Conservation (phyloP, 2,888 invertebrate species). For the Pristionchus entomophagus region DNA sequence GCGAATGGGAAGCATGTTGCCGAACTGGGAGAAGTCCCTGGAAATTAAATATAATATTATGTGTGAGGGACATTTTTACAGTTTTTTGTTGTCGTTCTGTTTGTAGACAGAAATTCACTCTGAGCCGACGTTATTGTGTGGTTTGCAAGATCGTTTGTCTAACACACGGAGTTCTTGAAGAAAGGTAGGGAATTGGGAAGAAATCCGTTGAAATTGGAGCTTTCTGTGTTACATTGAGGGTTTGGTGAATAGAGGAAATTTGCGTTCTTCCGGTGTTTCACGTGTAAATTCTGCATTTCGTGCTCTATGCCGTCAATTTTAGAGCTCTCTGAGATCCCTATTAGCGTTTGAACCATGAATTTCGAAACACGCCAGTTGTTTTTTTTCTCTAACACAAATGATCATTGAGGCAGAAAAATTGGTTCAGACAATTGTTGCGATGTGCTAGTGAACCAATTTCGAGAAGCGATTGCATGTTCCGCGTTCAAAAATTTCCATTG, state of each 20-base stretch:
- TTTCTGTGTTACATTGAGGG: too few relatives aligned
- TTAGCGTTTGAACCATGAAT: background rate
- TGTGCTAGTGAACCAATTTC: background rate
- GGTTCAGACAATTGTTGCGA: background rate
- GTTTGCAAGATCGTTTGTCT: too few relatives aligned
- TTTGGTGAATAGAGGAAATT: too few relatives aligned
- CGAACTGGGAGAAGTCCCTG: constrained; percentile 23
- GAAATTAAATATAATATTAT: too few relatives aligned
- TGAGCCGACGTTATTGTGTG: too few relatives aligned
- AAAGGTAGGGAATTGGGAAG: too few relatives aligned
- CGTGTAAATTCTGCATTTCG: too few relatives aligned
- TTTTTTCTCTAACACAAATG: background rate
- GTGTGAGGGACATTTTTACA: too few relatives aligned
- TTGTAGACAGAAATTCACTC: too few relatives aligned
- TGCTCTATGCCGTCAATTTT: too few relatives aligned
- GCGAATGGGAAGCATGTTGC: background rate
- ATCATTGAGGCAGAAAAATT: background rate
- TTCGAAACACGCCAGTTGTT: background rate
- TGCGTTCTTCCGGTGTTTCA: too few relatives aligned
- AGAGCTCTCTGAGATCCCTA: background rate
- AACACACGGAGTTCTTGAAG: too few relatives aligned
- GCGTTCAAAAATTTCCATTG: background rate
- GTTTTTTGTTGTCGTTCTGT: background rate
- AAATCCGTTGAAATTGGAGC: background rate
- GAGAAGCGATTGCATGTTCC: background rate